Percentiles rank a stretch among this genome's conserved stretches.
These are phyloP conservation scores for Anoplophora glabripennis DNA, from an alignment of 1,140 invertebrate genomes.

Conservation along the genomic window DNA sequence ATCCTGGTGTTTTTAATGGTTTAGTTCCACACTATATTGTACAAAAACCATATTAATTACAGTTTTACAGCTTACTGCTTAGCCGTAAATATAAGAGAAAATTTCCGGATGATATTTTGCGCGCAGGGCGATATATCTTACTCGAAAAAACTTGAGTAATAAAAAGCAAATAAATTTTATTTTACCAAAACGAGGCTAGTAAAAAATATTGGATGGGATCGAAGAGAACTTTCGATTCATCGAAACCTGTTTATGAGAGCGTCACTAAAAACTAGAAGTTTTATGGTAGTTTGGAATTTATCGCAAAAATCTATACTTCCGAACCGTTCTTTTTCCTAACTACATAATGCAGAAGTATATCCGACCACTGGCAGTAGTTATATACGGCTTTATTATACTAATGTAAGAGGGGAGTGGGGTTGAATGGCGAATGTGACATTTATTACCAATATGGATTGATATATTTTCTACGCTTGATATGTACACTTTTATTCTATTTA, in stretches of 20 bases:
- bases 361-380: slow-evolving; percentile 21
- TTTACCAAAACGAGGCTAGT: neutral
- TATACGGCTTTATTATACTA: slow-evolving; percentile 36
- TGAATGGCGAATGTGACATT: slow-evolving; percentile 28
- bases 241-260: slow-evolving; percentile 17
- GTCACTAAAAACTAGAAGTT: slow-evolving; percentile 18
- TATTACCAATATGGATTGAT: slow-evolving; percentile 33
- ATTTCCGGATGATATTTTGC: neutral
- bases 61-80: slow-evolving; percentile 10
- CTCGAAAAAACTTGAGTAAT: neutral
- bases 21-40: too few species aligned
- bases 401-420: slow-evolving; percentile 23
- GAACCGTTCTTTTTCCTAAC: slow-evolving; percentile 13
- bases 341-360: slow-evolving; percentile 17
- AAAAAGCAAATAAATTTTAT: slow-evolving; percentile 3
- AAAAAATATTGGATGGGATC: neutral
- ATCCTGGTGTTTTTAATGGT: too few species aligned
- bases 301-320: slow-evolving; percentile 23
- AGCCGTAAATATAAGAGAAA: neutral
- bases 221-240: slow-evolving; percentile 5
- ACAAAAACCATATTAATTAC: too few species aligned
- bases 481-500: slow-evolving; percentile 19
- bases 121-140: neutral
- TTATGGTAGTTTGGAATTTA: slow-evolving; percentile 29
- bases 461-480: slow-evolving; percentile 21